phyloP scores from a whole-genome alignment of 2,113 vertebrate species.

The Eclectus roratus region DNA sequence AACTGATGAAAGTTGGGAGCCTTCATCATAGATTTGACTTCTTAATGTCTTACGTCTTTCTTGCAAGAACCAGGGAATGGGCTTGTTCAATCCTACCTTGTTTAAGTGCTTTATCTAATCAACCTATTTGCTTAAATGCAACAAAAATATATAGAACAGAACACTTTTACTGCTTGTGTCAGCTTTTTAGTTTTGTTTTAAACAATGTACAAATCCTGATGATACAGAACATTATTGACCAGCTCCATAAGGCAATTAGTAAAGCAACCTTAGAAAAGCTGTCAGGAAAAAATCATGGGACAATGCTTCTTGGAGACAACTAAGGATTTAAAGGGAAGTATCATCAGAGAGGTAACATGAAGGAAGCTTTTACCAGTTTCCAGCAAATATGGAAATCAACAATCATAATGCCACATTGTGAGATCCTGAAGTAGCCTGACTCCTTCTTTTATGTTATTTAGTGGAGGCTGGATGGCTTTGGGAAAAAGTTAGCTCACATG shows the following conservation, averaged over 20 bases:
- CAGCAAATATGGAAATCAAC: not conserved
- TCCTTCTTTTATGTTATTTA: not conserved
- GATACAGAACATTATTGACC: not conserved
- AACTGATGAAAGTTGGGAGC: not conserved
- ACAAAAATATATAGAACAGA: not conserved
- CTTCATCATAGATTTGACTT: not conserved
- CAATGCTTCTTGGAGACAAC: fast-evolving
- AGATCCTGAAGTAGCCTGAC: not conserved
- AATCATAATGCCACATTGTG: not conserved
- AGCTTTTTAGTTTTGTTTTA: not conserved
- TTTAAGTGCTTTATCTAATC: not conserved
- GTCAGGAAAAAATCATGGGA: not conserved
- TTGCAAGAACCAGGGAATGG: not conserved
- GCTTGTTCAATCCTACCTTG: not conserved
- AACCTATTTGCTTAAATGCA: not conserved
- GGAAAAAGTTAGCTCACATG: not conserved
- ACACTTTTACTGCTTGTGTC: not conserved
- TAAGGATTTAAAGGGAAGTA: not conserved
- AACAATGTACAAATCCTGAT: not conserved
- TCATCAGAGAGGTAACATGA: not conserved
- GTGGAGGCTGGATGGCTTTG: not conserved
- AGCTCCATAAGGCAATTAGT: not conserved
- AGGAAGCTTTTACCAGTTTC: not conserved
- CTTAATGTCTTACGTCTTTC: not conserved
- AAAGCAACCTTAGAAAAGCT: not conserved